phyloP scores from a whole-genome alignment of 2,113 vertebrate species.

The Pipa parva region DNA sequence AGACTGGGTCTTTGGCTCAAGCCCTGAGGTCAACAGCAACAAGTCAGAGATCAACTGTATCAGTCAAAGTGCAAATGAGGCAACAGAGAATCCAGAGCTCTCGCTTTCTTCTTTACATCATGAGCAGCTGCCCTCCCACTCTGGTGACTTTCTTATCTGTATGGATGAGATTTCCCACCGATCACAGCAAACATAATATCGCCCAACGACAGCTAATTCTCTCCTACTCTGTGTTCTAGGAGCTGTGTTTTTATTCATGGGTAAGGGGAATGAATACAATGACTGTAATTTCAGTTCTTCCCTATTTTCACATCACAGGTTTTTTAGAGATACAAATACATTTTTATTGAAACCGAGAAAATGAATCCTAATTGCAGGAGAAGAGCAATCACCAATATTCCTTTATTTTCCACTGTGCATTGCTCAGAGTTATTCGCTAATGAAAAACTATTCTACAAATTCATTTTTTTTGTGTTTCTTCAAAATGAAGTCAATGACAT shows the following conservation, averaged over 20 bases:
- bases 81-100: conserved; percentile 50
- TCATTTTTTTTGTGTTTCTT: too few relatives aligned
- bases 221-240: neutral
- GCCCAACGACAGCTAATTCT: neutral
- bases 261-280: neutral
- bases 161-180: conserved; percentile 62
- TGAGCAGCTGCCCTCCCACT: conserved; percentile 13
- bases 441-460: too few relatives aligned
- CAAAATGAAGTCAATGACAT: too few relatives aligned
- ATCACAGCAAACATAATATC: conserved; percentile 57
- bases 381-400: too few relatives aligned
- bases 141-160: conserved; percentile 67
- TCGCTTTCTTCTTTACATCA: neutral
- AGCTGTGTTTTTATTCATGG: neutral
- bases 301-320: too few relatives aligned
- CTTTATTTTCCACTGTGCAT: too few relatives aligned
- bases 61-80: conserved; percentile 63
- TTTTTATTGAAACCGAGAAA: too few relatives aligned
- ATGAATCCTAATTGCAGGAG: too few relatives aligned
- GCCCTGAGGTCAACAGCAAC: conserved; percentile 57
- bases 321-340: too few relatives aligned
- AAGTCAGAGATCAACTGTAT: conserved; percentile 74
- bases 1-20: conserved; percentile 74
- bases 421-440: too few relatives aligned
- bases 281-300: too few relatives aligned